A percentile compares a stretch with the other conserved stretches of the same genome.
These are phyloP conservation scores for Buteo buteo DNA, from an alignment of 2,113 vertebrate genomes.

Conservation along the genomic window DNA sequence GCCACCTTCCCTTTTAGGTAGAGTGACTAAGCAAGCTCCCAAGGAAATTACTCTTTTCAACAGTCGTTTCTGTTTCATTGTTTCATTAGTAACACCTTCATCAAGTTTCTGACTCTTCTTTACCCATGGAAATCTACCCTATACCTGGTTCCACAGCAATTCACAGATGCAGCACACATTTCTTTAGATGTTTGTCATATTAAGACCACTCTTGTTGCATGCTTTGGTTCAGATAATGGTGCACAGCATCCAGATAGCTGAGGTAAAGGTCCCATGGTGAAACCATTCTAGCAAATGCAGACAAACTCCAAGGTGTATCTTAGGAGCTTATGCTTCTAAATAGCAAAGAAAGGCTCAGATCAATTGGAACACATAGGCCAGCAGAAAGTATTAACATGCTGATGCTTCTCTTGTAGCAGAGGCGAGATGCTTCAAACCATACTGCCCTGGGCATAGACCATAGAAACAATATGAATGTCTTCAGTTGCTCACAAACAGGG, in stretches of 20 bases:
- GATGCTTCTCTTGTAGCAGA: neutral
- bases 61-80: neutral
- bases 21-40: neutral
- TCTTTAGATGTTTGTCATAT: neutral
- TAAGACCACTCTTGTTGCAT: neutral
- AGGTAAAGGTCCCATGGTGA: neutral
- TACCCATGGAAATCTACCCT: neutral
- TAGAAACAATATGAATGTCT: neutral
- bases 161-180: neutral
- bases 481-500: neutral
- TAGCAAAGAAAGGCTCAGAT: neutral
- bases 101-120: neutral
- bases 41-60: neutral
- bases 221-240: neutral
- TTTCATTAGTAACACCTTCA: neutral
- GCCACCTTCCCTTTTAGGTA: neutral
- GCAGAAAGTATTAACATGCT: neutral
- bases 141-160: neutral
- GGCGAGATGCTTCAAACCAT: neutral
- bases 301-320: neutral
- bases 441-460: neutral
- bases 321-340: neutral
- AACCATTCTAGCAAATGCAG: neutral
- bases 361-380: neutral
- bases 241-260: neutral